Percentiles rank a stretch among this genome's conserved stretches.
Evolutionary conservation across 2,113 vertebrate genomes (phyloP).

Genomic region (Brienomyrus brachyistius): DNA sequence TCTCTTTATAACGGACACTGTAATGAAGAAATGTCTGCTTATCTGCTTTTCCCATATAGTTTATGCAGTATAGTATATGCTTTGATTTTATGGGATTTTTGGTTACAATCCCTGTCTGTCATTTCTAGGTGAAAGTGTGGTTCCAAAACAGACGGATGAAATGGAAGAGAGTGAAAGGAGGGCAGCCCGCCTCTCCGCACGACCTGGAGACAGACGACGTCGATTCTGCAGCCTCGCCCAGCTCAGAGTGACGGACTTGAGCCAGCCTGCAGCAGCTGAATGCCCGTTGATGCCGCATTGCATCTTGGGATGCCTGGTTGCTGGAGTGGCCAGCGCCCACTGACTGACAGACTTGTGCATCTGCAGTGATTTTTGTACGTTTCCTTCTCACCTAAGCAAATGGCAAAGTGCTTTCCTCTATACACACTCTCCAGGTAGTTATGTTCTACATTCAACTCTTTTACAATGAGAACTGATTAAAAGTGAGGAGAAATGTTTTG

Average conservation of each 20-base stretch:
- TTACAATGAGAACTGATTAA: background rate
- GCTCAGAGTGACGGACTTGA: conserved; percentile 67
- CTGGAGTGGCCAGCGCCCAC: background rate
- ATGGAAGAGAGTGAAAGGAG: conserved; percentile 94
- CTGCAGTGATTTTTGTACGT: background rate
- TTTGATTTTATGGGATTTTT: background rate
- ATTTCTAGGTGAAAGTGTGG: conserved; percentile 88
- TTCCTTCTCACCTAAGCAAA: conserved; percentile 12
- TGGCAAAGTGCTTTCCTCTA: conserved; percentile 35
- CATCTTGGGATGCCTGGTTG: background rate
- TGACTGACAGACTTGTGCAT: background rate
- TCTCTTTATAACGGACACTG: background rate
- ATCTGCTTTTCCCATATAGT: conserved; percentile 11
- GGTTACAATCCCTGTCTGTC: background rate
- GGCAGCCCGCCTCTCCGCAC: conserved; percentile 73
- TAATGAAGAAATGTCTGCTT: background rate
- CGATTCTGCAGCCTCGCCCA: conserved; percentile 83
- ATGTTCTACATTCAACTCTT: background rate
- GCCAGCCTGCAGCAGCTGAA: background rate
- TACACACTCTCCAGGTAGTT: conserved; percentile 36
- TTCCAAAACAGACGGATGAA: conserved; percentile 99
- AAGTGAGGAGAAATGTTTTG: background rate
- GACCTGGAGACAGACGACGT: conserved; percentile 77
- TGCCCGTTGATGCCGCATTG: background rate
- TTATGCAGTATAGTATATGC: background rate